phyloP scores from a whole-genome alignment of 1,140 invertebrate genomes.

The Idris sp. region DNA sequence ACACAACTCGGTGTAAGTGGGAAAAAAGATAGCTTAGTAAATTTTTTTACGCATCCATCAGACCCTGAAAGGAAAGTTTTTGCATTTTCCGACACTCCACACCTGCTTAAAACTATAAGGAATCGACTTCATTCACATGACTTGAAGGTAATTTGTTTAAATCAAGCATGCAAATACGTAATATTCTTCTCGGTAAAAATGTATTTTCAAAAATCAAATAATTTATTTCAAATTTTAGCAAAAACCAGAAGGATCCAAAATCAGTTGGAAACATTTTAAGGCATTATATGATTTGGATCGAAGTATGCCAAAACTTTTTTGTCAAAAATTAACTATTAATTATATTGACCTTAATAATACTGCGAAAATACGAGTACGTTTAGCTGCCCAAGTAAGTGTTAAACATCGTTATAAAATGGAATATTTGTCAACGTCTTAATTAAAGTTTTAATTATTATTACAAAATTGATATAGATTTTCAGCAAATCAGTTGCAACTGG shows the following conservation, averaged over 20 bases:
- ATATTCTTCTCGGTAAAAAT: no score
- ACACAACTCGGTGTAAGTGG: neutral
- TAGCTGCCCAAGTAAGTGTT: slow-evolving; percentile 18
- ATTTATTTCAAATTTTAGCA: no score
- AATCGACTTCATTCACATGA: neutral
- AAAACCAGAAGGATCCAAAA: slow-evolving; percentile 16
- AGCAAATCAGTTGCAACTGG: slow-evolving; percentile 1
- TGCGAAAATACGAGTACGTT: slow-evolving; percentile 20
- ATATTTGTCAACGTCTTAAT: no score
- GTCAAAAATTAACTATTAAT: slow-evolving; percentile 15
- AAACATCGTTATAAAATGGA: no score
- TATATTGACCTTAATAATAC: slow-evolving; percentile 17
- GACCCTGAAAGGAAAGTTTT: neutral
- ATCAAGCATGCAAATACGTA: no score
- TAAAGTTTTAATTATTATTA: slow-evolving; percentile 5
- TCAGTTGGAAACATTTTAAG: slow-evolving; percentile 13
- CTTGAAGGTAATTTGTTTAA: slow-evolving; percentile 3
- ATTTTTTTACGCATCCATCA: neutral
- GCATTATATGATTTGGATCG: slow-evolving; percentile 17
- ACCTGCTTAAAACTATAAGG: neutral
- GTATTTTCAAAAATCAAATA: no score
- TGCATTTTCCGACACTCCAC: slow-evolving; percentile 1
- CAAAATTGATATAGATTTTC: slow-evolving; percentile 7
- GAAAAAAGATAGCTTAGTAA: neutral
- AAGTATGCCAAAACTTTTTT: slow-evolving; percentile 11